Base-by-base conservation (phyloP, 2,888 invertebrate genomes). In the Melanchra persicariae region DNA sequence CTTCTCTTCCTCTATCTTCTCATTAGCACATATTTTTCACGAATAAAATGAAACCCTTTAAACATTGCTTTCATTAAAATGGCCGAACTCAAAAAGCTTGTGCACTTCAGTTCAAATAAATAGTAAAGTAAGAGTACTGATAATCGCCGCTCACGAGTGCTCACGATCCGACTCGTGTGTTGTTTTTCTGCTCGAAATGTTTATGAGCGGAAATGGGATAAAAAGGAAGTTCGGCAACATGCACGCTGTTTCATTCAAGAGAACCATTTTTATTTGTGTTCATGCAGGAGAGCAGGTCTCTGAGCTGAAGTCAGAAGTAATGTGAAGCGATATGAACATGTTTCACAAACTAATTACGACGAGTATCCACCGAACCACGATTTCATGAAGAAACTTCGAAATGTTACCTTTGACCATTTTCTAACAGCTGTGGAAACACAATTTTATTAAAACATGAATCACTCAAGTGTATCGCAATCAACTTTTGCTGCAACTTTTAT, bases 131-230 rank as follows among this genome's bases (percentile, higher is more conserved):
- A 73, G 58, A 72, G 40, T 49, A 15, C n/a, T 7, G 58, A 52
- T 62, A 55, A 22, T 55, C 30, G 37, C 6, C 17, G 15, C n/a
- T 15, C 43, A 17, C 24, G n/a, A 9, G 4, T 15, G 15, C n/a
- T 15, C 43, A 17, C 24, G n/a, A 9, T 24, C n/a, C 43, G 5
- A 15, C 26, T 24, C 30, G 40, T 26, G 22, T 15, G 34, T 19
- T 47, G 34, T 63, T 79, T 72, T 73, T 59, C 22, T 30, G 15
- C 49, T 52, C 47, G 5, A 26, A 59, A 43, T 47, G 15, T 54
- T 26, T 47, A 37, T 12, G 30, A 62, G 34, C 40, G 58, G 52
- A 43, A 77, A 71, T 34, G 24, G 10, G 0, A 37, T 49, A 22
- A 62, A 72, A 47, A 47, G 19, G 30, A 49, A 79, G 24, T 24